These are phyloP conservation scores for Micronycteris hirsuta DNA, from an alignment of 2,113 vertebrate species.

Conservation along the genomic window DNA sequence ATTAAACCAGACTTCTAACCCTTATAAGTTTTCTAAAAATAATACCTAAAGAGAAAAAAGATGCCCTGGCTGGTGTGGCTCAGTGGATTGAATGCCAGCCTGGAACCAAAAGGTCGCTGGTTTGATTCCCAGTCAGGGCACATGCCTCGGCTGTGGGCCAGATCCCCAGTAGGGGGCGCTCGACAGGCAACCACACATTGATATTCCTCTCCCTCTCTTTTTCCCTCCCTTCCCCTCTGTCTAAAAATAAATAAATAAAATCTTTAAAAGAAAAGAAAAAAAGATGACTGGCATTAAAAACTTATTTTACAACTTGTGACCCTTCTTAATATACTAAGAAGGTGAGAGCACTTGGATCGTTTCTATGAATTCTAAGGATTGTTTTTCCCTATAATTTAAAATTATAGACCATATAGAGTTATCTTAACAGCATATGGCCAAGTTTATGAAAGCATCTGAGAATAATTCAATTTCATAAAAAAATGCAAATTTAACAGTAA, in stretches of 20 bases:
- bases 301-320: background rate
- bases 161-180: too few species aligned
- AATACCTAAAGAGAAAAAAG: constrained; percentile 12
- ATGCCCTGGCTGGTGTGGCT: too few species aligned
- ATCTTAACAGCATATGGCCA: constrained; percentile 47
- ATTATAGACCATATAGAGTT: constrained; percentile 33
- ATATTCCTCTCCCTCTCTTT: too few species aligned
- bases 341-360: background rate
- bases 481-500: constrained; percentile 37
- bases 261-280: background rate
- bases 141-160: too few species aligned
- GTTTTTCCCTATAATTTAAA: constrained; percentile 34
- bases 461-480: constrained; percentile 22
- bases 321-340: background rate
- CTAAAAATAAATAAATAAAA: background rate
- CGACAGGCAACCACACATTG: too few species aligned
- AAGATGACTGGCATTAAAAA: background rate
- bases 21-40: constrained; percentile 13
- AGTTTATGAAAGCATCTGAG: background rate
- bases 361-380: background rate
- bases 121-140: too few species aligned
- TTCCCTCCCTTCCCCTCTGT: background rate
- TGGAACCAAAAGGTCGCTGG: too few species aligned
- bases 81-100: too few species aligned
- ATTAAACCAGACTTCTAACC: constrained; percentile 12